Base-by-base conservation (phyloP, 2,797 vertebrate species). In the Sebastes oblongus region DNA sequence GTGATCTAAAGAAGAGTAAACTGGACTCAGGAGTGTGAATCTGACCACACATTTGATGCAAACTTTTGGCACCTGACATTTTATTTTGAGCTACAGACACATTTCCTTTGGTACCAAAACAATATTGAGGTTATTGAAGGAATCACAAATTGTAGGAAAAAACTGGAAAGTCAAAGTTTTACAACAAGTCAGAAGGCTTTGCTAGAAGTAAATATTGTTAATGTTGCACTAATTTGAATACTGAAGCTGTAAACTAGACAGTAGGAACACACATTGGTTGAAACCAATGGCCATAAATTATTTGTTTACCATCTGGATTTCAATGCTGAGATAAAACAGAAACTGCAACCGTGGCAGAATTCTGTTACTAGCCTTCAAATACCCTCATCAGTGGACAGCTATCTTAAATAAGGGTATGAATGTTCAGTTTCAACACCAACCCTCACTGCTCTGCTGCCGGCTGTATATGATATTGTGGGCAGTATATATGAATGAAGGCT, bases 361-460 rank as follows among this genome's bases (percentile, higher is more conserved):
- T 46, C 73, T 24, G 59, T 55, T 22, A 6, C 30, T 66, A 65
- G 59, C 67, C 75, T 79, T 76, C 56, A 71, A 39, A 12, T 3
- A 12, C 12, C 36, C 64, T 70, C 62, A 81, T 86, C 83, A 72
- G 27, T 4, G 13, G 22, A 75, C 0, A 0, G 14, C n/a, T 22
- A 9, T 46, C 68, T 69, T 46, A 73, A 81, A 81, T 65, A 75
- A 54, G 75, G 64, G 67, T 16, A 66, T 24, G 56, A 50, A 29
- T 85, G 69, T 79, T 82, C 36, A 75, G 65, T 68, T 77, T 76
- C 27, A 82, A 75, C 78, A 83, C 6, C 36, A 18, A 54, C 46
- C 66, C 60, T 75, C 72, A 58, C n/a, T 61, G 32, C 36, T 66
- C 34, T 27, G 74, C 24, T 64, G 60, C 25, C 56, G 22, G 24